Conservation (phyloP, 2,797 vertebrate genomes). For the Buphagus erythrorhynchus region DNA sequence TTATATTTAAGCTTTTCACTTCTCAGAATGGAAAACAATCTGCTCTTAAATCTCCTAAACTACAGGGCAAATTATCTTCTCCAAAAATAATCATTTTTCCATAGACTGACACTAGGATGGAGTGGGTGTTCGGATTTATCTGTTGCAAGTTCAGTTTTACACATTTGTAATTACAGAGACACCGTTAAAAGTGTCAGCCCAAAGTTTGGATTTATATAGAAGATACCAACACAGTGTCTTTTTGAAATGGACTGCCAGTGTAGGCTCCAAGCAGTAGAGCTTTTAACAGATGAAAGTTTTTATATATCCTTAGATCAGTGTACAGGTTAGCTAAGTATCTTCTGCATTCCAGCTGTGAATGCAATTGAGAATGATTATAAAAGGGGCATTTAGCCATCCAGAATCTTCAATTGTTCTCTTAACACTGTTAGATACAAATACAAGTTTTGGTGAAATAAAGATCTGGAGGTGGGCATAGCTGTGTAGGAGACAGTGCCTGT, state of each 20-base stretch:
- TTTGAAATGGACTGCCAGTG: not conserved
- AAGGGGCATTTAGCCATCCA: not conserved
- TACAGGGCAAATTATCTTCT: not conserved
- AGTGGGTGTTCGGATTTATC: constrained; percentile 30
- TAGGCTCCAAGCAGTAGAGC: not conserved
- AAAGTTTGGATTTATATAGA: constrained; percentile 13
- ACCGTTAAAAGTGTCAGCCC: not conserved
- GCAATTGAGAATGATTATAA: not conserved
- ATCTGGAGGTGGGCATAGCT: not conserved
- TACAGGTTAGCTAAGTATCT: not conserved
- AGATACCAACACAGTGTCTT: not conserved
- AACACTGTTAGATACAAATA: not conserved
- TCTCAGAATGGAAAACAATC: not conserved
- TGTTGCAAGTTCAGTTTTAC: not conserved
- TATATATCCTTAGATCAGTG: not conserved
- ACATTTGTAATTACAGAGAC: not conserved
- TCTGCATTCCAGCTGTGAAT: not conserved
- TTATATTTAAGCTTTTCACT: not conserved
- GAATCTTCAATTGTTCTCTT: not conserved
- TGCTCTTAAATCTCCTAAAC: not conserved
- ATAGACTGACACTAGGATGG: not conserved
- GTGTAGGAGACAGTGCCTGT: not conserved
- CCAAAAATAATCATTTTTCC: constrained; percentile 12
- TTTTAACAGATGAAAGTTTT: not conserved
- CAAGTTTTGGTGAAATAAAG: not conserved